Conservation (phyloP, 2,797 vertebrate species). For the Artibeus jamaicensis region DNA sequence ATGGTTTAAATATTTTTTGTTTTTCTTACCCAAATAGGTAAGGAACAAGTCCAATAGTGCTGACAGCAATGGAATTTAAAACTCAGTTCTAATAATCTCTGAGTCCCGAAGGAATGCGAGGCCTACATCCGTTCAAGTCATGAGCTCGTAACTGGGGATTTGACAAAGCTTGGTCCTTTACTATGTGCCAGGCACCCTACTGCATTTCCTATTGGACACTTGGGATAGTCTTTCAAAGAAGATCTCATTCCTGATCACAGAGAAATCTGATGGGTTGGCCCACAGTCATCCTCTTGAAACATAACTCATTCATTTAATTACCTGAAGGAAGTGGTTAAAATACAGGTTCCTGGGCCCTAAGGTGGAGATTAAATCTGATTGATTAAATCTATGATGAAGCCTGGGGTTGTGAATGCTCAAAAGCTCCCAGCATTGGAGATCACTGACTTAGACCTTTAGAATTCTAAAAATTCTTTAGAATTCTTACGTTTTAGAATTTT, state of each 20-base stretch:
- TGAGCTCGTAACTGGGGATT: not conserved
- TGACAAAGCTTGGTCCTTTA: not conserved
- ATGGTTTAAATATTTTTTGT: not conserved
- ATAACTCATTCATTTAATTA: not conserved
- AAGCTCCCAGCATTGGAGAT: not conserved
- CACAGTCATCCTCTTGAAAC: not conserved
- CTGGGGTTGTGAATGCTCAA: not conserved
- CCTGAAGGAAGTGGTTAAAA: not conserved
- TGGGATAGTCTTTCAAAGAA: not conserved
- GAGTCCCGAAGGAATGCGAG: constrained; percentile 29
- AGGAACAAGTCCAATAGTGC: constrained; percentile 44
- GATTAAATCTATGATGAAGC: not conserved
- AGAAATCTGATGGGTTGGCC: not conserved
- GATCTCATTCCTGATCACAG: not conserved
- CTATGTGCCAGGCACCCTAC: not conserved
- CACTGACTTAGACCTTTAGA: not conserved
- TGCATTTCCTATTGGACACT: not conserved
- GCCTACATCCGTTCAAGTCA: constrained; percentile 40
- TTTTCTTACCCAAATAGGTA: constrained; percentile 44
- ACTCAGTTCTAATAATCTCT: constrained; percentile 50
- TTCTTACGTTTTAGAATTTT: not conserved
- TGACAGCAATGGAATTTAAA: constrained; percentile 69
- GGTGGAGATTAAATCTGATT: not conserved
- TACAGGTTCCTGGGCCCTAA: not conserved
- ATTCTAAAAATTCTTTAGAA: too few species aligned